Evolutionary conservation across 2,113 vertebrate genomes (phyloP), one percentile per base, ranked within the genome.

Genomic region (Empidonax traillii): DNA sequence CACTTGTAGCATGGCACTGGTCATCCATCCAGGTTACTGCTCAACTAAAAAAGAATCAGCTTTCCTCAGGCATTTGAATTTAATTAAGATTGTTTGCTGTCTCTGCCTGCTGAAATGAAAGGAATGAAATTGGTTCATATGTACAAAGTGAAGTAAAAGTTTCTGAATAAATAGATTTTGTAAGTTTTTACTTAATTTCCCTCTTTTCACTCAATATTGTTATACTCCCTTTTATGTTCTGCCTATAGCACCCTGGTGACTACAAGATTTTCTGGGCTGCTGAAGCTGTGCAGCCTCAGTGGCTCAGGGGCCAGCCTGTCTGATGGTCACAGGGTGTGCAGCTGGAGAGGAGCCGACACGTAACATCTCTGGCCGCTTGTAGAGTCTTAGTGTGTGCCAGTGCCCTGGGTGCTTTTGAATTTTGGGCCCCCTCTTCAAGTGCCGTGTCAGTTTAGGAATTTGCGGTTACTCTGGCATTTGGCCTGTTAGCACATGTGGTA

Each of bases 11-110:
- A 14, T 56, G 59, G 41, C 58, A 86, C 59, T 83, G 88, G 41
- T 82, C 91, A 83, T 72, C 39, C 91, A 83, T 72, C 39, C 58
- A 80, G 55, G 41, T 61, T 68, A 51, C 35, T 79, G 33, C 86
- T 86, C 39, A 80, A 47, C 18, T 51, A 13, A 71, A 89, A 89
- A 89, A 92, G 33, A 43, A 3, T 30, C 5, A 82, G 58, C 49
- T 92, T 86, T 86, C 84, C 67, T 83, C 33, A 44, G 76, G 72
- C 59, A 53, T 83, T 83, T 92, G 77, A 83, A 21, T 92, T 81
- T 85, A 84, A 69, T 51, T 49, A 59, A 67, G 67, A 52, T 56
- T 62, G 33, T 80, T 92, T 6, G 6, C 65, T 92, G 73, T 71
- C 53, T 80, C 82, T 85, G 62, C 46, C 52, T 6, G 2, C 49